Evolutionary conservation across 2,888 invertebrate genomes (phyloP).

Genomic region (Galerucella pusilla): DNA sequence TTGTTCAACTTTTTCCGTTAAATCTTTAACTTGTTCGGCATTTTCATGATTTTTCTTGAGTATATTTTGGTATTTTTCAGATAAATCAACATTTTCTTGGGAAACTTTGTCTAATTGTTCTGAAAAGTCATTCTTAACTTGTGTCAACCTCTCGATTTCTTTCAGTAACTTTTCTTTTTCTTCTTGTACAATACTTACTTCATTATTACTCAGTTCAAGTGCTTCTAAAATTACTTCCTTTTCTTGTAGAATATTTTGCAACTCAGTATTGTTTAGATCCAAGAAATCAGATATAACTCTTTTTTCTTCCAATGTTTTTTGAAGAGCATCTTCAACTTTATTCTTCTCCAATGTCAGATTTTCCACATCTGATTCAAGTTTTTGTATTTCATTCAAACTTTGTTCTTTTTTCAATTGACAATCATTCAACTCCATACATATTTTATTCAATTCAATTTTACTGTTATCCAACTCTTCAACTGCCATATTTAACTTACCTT

Average conservation of each 20-base stretch:
- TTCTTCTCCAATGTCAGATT: constrained; percentile 34
- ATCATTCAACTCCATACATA: background rate
- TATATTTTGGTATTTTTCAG: constrained; percentile 34
- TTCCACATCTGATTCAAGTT: constrained; percentile 20
- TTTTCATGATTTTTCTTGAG: constrained; percentile 36
- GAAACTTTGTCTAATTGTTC: constrained; percentile 42
- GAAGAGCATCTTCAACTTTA: constrained; percentile 9
- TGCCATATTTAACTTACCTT: background rate
- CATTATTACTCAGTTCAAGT: constrained; percentile 48
- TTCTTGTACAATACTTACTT: constrained; percentile 32
- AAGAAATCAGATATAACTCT: constrained; percentile 45
- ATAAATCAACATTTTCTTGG: constrained; percentile 37
- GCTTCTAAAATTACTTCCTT: constrained; percentile 48
- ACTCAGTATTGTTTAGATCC: constrained; percentile 46
- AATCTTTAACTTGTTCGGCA: constrained; percentile 35
- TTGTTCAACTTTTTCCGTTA: constrained; percentile 26
- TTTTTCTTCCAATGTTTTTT: constrained; percentile 45
- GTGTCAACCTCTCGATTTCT: constrained; percentile 38
- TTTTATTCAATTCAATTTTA: background rate
- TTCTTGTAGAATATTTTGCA: constrained; percentile 45
- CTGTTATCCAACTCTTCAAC: background rate
- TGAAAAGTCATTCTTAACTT: constrained; percentile 42
- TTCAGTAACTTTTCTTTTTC: constrained; percentile 39
- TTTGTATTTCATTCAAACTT: background rate
- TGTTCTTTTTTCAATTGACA: background rate